Evolutionary conservation across 1,140 invertebrate species (phyloP), one percentile per base, ranked within the genome.

Genomic region (Diabrotica virgifera): DNA sequence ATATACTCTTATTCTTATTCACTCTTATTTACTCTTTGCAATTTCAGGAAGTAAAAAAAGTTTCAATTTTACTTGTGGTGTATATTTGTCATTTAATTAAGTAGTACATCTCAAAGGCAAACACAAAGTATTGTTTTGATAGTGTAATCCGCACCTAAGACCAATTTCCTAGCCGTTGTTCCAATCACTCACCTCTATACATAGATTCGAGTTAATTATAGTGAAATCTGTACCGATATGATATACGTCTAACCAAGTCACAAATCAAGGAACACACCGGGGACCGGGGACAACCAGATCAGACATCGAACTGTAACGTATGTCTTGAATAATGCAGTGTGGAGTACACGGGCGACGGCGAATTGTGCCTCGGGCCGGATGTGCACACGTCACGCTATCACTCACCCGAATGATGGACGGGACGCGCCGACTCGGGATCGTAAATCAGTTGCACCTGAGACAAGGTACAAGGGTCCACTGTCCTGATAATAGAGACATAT

Each of bases 381-480:
- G 61, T 67, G 66, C 57, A 70, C 67, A 67, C 64, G 67, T 71
- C 66, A 68, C 62, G 62, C 69, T 67, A 69, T 71, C 69, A 66
- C 57, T 71, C 69, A 69, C 69, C 38, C 62, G 50, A 53, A 55
- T 59, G 59, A 67, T 62, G 51, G 69, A 68, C 69, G 58, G 68
- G 67, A 65, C 59, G 66, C 63, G 54, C 55, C 63, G 54, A 51
- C 40, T 37, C 24, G 57, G 40, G 40, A 46, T 64, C 61, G 67
- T 71, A 71, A 71, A 71, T 71, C 70, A 71, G 70, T 69, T 67
- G 67, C 70, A 71, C 70, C 70, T 71, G 70, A 71, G 70, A 71
- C 70, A 71, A 52, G 58, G 54, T 69, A 71, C 70, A 71, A 71
- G 70, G 67, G 65, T 59, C 70, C 59, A 69, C 67, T 71, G 70